Evolutionary conservation across 2,888 invertebrate species (phyloP).

Genomic region (Microctonus hyperodae): DNA sequence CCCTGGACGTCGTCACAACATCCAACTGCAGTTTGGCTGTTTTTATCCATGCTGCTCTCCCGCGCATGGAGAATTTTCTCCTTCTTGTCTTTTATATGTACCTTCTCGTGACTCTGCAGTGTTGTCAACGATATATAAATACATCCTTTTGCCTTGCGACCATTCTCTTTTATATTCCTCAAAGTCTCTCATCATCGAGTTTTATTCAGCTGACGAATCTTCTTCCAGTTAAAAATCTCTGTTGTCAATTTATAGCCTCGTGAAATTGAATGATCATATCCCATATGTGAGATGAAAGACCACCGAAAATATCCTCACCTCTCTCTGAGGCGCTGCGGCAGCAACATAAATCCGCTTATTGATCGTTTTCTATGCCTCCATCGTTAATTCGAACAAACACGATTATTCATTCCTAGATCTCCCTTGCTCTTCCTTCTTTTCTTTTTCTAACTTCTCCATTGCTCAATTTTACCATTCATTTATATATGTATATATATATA

Average conservation of each 20-base stretch:
- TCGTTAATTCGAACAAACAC: constrained; percentile 22
- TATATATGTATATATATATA: constrained; percentile 11
- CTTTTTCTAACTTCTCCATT: background rate
- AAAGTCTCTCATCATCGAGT: constrained; percentile 10
- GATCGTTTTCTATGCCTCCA: constrained; percentile 4
- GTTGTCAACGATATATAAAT: constrained; percentile 9
- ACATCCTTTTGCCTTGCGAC: constrained; percentile 1
- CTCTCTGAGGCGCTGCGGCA: background rate
- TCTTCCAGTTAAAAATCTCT: background rate
- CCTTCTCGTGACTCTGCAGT: constrained; percentile 9
- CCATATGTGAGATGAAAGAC: constrained; percentile 9
- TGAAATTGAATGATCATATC: constrained; percentile 19
- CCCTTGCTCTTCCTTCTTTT: background rate
- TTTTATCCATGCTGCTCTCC: constrained; percentile 46
- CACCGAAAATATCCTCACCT: constrained; percentile 20
- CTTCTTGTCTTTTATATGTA: background rate
- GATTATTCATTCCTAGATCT: constrained; percentile 19
- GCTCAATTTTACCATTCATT: background rate
- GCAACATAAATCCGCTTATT: constrained; percentile 17
- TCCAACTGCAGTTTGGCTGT: constrained; percentile 49
- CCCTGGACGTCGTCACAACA: constrained; percentile 41
- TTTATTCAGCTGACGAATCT: constrained; percentile 6
- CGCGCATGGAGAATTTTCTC: constrained; percentile 38
- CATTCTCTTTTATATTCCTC: constrained; percentile 1
- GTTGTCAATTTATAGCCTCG: background rate